Evolutionary conservation across 1,140 invertebrate species (phyloP).

Genomic region (Arctopsyche grandis): DNA sequence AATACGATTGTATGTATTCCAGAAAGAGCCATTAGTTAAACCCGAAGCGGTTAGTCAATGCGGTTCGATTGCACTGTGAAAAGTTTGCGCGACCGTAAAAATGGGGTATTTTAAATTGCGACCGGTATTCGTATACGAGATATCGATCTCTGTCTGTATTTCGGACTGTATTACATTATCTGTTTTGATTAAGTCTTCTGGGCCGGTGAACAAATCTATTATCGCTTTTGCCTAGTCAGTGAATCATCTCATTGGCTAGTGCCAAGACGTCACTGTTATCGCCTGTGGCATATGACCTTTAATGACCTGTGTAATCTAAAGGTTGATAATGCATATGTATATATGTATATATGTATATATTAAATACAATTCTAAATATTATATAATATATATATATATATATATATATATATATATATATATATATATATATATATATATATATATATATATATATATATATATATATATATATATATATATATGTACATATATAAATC

Average conservation of each 20-base stretch:
- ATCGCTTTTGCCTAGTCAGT: background rate
- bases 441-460: too few species aligned
- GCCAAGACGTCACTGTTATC: too few species aligned
- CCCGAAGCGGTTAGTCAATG: background rate
- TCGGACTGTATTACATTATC: background rate
- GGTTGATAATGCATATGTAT: too few species aligned
- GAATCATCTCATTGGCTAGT: background rate
- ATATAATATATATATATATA: too few species aligned
- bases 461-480: too few species aligned
- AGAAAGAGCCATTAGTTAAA: constrained; percentile 27
- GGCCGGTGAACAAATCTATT: background rate
- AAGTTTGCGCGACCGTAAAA: background rate
- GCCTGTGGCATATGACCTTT: too few species aligned
- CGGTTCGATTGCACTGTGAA: background rate
- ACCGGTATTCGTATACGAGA: background rate
- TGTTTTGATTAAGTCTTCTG: background rate
- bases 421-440: too few species aligned
- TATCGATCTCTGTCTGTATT: background rate
- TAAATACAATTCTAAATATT: too few species aligned
- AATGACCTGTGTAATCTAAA: too few species aligned
- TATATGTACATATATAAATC: too few species aligned
- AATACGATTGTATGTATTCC: background rate
- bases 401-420: too few species aligned
- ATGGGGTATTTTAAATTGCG: background rate
- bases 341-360: too few species aligned